Evolutionary conservation across 1,140 invertebrate genomes (phyloP), one percentile per base, ranked within the genome.

Genomic region (Tetragnatha versicolor): DNA sequence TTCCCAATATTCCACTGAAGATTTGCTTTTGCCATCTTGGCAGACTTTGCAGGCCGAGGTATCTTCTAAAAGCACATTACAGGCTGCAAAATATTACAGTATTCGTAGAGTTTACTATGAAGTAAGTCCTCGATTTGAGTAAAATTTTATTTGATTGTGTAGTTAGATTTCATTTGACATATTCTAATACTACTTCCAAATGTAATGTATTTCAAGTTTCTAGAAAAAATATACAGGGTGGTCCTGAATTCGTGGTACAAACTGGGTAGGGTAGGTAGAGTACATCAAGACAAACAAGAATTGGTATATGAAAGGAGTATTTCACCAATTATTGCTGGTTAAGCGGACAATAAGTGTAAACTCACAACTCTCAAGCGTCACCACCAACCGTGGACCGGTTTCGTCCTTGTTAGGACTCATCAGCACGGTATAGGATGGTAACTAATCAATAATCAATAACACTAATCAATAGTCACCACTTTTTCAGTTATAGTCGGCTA

Each of bases 11-110:
- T 35, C 72, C 37, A 4, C 58, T 25, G 58, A 75, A 25, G 55
- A 61, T 22, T 58, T 75, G 6, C 39, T 49, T 7, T 12, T 35
- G 7, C 29, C 55, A 22, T 63, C 72, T 27, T 75, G 72, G 72
- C 31, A 75, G 27, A 75, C 29, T 60, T 58, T 75, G 2, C 72
- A 75, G 51, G n/a, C 29, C 61, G 72, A 61, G 31, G 72, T 75
- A 22, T 75, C 72, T 17, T 75, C 72, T 25, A 49, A 42, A 4
- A 27, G 14, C 63, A 49, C 49, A 20, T 17, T 63, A 22, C 49
- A 55, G 35, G 37, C 9, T 25, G 72, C 72, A 22, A 45, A 75
- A 61, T 33, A 75, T 37, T 63, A 35, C 14, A 75, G 72, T n/a
- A 63, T 75, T 5, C 39, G 33, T 17, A 31, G 58, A 75, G 58